These are phyloP conservation scores for Ophthalmolycus amberensis DNA, from an alignment of 2,113 vertebrate genomes.

Conservation along the genomic window DNA sequence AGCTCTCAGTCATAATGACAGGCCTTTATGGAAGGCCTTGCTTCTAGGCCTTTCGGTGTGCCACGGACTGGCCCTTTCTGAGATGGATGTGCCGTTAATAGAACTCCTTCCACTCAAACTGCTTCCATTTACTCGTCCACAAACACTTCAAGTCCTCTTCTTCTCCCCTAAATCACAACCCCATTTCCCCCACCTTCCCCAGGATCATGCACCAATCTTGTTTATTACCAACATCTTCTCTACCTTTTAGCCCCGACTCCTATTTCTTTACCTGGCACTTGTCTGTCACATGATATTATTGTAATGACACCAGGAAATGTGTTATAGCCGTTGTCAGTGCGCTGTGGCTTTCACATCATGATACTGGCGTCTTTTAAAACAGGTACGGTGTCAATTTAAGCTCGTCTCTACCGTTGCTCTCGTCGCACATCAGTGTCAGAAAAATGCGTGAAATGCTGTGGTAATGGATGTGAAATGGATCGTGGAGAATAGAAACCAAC, in stretches of 20 bases:
- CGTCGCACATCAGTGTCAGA: slow-evolving; percentile 32
- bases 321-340: slow-evolving; percentile 6
- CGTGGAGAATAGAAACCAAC: slow-evolving; percentile 35
- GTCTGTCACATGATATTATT: slow-evolving; percentile 32
- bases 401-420: slow-evolving; percentile 7
- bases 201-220: slow-evolving; percentile 31
- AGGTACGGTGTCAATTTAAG: slow-evolving; percentile 15
- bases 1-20: slow-evolving; percentile 66
- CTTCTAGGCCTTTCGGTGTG: slow-evolving; percentile 37
- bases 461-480: slow-evolving; percentile 57
- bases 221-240: slow-evolving; percentile 43
- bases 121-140: slow-evolving; percentile 56
- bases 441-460: slow-evolving; percentile 27
- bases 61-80: slow-evolving; percentile 23
- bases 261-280: slow-evolving; percentile 39
- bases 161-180: slow-evolving; percentile 55
- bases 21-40: slow-evolving; percentile 52
- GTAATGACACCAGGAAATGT: slow-evolving; percentile 33
- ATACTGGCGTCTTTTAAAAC: slow-evolving; percentile 9
- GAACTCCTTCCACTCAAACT: slow-evolving; percentile 48
- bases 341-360: slow-evolving; percentile 9
- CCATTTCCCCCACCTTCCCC: slow-evolving; percentile 31
- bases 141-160: slow-evolving; percentile 43
- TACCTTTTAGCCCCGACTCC: slow-evolving; percentile 38
- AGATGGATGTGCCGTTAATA: slow-evolving; percentile 63